Percentiles rank a stretch among this genome's conserved stretches.
Conservation (phyloP, 2,797 vertebrate species). For the Knipowitschia caucasica region DNA sequence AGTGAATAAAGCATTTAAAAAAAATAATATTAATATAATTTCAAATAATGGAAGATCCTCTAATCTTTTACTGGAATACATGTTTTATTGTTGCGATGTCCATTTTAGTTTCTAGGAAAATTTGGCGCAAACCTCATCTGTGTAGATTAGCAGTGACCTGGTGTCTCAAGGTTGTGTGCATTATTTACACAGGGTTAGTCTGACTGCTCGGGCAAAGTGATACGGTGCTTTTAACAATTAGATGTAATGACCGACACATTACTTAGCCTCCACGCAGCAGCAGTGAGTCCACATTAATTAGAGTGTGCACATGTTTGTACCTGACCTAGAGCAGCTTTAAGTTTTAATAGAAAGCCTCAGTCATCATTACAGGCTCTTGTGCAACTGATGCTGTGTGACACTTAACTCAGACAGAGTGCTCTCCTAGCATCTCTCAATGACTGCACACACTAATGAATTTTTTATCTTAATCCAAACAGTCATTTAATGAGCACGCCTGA, state of each 20-base stretch:
- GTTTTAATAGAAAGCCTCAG: slow-evolving; percentile 35
- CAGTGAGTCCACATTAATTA: slow-evolving; percentile 2
- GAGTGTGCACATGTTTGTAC: slow-evolving; percentile 7
- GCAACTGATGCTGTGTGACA: slow-evolving; percentile 31
- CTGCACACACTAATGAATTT: slow-evolving; percentile 70
- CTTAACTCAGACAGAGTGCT: slow-evolving; percentile 10
- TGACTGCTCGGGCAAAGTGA: neutral
- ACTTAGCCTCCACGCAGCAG: neutral
- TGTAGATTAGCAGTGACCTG: neutral
- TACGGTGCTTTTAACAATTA: neutral
- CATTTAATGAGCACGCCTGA: slow-evolving; percentile 69
- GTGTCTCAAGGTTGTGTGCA: slow-evolving; percentile 7
- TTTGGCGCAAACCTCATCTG: slow-evolving; percentile 1
- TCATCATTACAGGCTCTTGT: slow-evolving; percentile 33
- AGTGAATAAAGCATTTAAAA: too few relatives aligned
- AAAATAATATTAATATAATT: too few relatives aligned
- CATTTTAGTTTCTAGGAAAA: neutral
- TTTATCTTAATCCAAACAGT: slow-evolving; percentile 79
- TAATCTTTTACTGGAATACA: neutral
- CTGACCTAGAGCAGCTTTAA: slow-evolving; percentile 22
- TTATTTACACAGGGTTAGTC: slow-evolving; percentile 10
- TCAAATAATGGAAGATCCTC: neutral
- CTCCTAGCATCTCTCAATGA: slow-evolving; percentile 37
- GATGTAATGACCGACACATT: slow-evolving; percentile 3
- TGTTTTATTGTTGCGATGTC: neutral